These are phyloP conservation scores for Isichthys henryi DNA, from an alignment of 2,113 vertebrate species.

Conservation along the genomic window DNA sequence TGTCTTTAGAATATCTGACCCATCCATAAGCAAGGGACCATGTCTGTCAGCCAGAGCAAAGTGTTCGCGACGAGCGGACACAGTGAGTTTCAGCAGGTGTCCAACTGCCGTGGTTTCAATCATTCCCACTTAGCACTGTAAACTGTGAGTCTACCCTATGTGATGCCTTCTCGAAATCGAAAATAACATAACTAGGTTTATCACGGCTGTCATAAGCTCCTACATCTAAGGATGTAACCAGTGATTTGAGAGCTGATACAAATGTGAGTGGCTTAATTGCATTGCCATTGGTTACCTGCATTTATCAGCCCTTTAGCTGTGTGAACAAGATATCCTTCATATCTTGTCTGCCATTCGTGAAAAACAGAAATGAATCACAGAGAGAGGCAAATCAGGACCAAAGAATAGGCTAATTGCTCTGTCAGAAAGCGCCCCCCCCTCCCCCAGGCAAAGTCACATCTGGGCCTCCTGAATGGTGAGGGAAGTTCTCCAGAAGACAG, in stretches of 20 bases:
- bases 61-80: not conserved
- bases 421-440: not conserved
- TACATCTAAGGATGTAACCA: not conserved
- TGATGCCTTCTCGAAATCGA: not conserved
- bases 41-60: not conserved
- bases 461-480: conserved; percentile 28
- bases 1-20: not conserved
- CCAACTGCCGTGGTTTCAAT: not conserved
- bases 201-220: not conserved
- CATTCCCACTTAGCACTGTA: not conserved
- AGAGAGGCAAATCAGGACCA: not conserved
- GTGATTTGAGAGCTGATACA: not conserved
- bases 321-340: not conserved
- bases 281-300: not conserved
- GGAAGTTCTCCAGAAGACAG: conserved; percentile 19
- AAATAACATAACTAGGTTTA: not conserved
- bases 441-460: conserved; percentile 20
- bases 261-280: not conserved
- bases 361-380: not conserved
- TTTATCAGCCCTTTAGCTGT: not conserved
- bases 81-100: too few species aligned
- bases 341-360: not conserved
- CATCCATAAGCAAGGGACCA: not conserved
- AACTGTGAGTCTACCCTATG: not conserved
- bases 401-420: conserved; percentile 15